These are phyloP conservation scores for Drosophila kohkoa DNA, from an alignment of 1,140 invertebrate species.

Conservation along the genomic window DNA sequence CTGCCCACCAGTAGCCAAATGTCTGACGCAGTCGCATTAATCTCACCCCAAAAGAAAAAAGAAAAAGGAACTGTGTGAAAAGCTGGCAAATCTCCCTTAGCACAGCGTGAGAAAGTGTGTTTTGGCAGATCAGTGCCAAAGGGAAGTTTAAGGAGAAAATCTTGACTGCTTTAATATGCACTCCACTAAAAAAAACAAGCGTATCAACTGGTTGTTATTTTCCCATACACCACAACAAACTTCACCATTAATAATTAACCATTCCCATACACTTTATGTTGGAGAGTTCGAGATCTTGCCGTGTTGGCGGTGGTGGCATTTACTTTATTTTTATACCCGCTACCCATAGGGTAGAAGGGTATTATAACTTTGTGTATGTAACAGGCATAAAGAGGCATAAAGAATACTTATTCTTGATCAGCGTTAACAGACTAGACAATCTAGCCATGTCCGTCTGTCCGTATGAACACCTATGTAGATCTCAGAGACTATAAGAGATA, in stretches of 20 bases:
- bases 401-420: too few species aligned
- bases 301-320: slow-evolving; percentile 48
- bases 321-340: slow-evolving; percentile 5
- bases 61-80: slow-evolving; percentile 17
- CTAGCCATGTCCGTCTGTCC: too few species aligned
- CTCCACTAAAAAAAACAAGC: slow-evolving; percentile 29
- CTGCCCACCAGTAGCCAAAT: slow-evolving; percentile 63
- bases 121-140: slow-evolving; percentile 9
- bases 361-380: too few species aligned
- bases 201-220: slow-evolving; percentile 47
- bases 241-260: slow-evolving; percentile 13
- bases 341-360: too few species aligned
- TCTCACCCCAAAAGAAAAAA: slow-evolving; percentile 18
- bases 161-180: slow-evolving; percentile 75
- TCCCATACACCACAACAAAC: slow-evolving; percentile 47
- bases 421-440: too few species aligned
- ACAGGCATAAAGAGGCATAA: too few species aligned
- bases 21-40: slow-evolving; percentile 55
- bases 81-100: slow-evolving; percentile 37
- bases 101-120: slow-evolving; percentile 63
- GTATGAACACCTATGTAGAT: too few species aligned
- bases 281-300: slow-evolving; percentile 4
- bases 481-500: too few species aligned
- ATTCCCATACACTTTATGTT: slow-evolving; percentile 7
- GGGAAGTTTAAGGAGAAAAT: slow-evolving; percentile 44